Evolutionary conservation across 2,797 vertebrate species (phyloP), one percentile per base, ranked within the genome.

Genomic region (Sebastes aleutianus): DNA sequence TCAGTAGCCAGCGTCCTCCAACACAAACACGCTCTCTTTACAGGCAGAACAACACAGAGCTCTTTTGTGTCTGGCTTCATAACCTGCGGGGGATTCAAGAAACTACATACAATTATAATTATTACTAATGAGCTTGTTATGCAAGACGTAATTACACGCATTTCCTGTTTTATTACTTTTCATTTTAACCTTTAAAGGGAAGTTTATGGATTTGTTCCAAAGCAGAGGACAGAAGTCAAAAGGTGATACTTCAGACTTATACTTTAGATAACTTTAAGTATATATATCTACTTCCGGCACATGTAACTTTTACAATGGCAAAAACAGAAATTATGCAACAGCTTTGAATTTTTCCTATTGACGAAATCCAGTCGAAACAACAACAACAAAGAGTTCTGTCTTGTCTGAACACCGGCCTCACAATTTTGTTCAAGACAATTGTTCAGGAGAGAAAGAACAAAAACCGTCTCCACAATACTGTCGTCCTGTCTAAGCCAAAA

Each of bases 101-200:
- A 73, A 80, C 76, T 6, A 54, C 63, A 66, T 47, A 5, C 11
- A 77, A 57, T 78, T 62, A 8, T 53, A 66, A 78, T 82, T 70
- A 81, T 66, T 69, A 64, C 67, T 84, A 89, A 85, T 74, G 56
- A 80, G 43, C 27, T 22, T 76, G 64, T 57, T 20, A 85, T 70
- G 47, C 36, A 70, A 43, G 36, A 83, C 22, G 61, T 24, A 74
- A 68, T 85, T 71, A 69, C 39, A 77, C 32, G 24, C 1, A 8
- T 54, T 61, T 57, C 6, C 27, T 76, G 12, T 71, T 74, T 63
- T 50, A 34, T 65, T 70, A 14, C 8, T 77, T 78, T 71, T 76
- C 10, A 29, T 34, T 61, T 71, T 53, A 70, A 39, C 16, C 50
- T 58, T 57, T 59, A 70, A 79, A 22, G 24, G 16, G 8, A 65